Base-by-base conservation (phyloP, 2,888 invertebrate genomes). In the Sphecodes monilicornis region DNA sequence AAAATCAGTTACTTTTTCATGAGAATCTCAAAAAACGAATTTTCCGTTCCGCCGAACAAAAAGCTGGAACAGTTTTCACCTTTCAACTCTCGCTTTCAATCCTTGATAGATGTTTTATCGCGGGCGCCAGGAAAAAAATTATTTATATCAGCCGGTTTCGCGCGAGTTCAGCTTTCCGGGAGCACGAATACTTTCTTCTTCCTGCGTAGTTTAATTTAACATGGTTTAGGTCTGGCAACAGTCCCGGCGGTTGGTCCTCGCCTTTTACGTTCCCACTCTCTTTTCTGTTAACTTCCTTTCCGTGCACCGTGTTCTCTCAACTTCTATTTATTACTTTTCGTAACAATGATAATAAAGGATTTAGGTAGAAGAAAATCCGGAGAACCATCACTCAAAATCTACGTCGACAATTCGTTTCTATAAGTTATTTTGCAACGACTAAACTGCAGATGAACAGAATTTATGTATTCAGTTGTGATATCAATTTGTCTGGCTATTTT, bases 161-260 rank as follows among this genome's bases (percentile, higher is more conserved):
- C 32, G 32, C 18, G 64, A 64, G 32, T 64, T 32, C 32, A 22
- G 64, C 64, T 64, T 29, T 29, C 18, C 32, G 29, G 32, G 64
- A 8, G 32, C 18, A 29, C 5, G 32, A 10, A 32, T 64, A 64
- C 64, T 32, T 64, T 32, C 64, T 32, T 18, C 29, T 26, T 18
- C 18, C 18, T 32, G 18, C 18, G 64, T 32, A 32, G 32, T 64
- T 64, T 64, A 64, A 64, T 64, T 64, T 64, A 32, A 64, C 64
- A 32, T 32, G 64, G 29, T 64, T 32, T 29, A 29, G 64, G 32
- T 64, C 64, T 64, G 64, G 64, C 64, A 64, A 64, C 64, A 64
- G 32, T 29, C 64, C 64, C 32, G 22, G 22, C 32, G 32, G 29
- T 32, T 32, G 64, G 8, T 64, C 32, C 64, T 64, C 32, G 64